Base-by-base conservation (phyloP, 2,113 vertebrate genomes). In the Nothoprocta perdicaria region DNA sequence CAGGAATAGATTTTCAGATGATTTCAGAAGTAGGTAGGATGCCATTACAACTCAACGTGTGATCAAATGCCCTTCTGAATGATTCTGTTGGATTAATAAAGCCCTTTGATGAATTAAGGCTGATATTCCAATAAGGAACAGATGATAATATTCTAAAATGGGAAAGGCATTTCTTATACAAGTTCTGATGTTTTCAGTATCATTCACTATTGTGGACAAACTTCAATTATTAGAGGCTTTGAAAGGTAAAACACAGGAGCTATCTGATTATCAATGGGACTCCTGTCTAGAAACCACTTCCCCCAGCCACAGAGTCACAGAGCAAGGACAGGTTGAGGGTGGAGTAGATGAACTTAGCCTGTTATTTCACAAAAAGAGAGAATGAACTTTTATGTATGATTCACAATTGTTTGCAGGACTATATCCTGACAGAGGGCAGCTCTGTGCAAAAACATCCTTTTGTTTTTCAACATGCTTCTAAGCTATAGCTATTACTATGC, bases 1-100 rank as follows among this genome's bases (percentile, higher is more conserved):
- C 85, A 92, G 84, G 77, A 88, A 97, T 97, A 93, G 95, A 96
- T 97, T 97, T 95, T 92, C 91, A 80, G 27, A 96, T 93, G 78
- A 95, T 79, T 93, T 81, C 82, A 69, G 55, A 84, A 95, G 95
- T 71, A 92, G 75, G 82, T 55, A 92, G 89, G 78, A 88, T 82
- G 81, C 88, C 84, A 80, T 92, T 86, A 61, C 80, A 94, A 93
- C 89, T 95, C 81, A 80, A 86, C 75, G 69, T 35, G 80, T 84
- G 88, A 97, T 94, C 95, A 94, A 90, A 94, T 62, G 38, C 85
- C 94, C 90, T 94, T 93, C 86, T 93, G 94, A 94, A 94, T 71
- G 68, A 94, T 79, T 77, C 68, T 87, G 41, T 12, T 18, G 74
- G 87, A 96, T 91, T 97, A 97, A 97, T 96, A 95, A 91, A 97